Evolutionary conservation across 2,113 vertebrate species (phyloP), one percentile per base, ranked within the genome.

Genomic region (Pachyramphus minor): DNA sequence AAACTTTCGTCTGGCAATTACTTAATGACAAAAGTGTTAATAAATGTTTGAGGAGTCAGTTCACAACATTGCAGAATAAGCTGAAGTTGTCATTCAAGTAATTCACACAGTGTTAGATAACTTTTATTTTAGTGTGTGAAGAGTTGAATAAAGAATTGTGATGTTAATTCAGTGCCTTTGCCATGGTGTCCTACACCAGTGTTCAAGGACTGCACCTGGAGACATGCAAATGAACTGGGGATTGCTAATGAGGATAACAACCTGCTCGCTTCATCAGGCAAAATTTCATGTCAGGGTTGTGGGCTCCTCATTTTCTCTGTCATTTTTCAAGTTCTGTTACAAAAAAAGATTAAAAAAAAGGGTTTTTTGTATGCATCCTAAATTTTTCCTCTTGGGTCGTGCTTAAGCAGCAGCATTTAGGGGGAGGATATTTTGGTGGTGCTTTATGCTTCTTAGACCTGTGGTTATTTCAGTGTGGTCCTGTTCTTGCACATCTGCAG

Each of bases 181-280:
- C 90, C 64, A 20, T n/a, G 53, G 12, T 80, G 74, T 90, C 76
- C 86, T 95, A 74, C 82, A 83, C 64, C 73, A 45, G 6, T 89
- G 42, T 80, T 69, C 78, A 95, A 90, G 91, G 80, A 66, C 82
- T 89, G 94, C 84, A 96, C 91, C 95, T 95, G 81, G 58, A 89
- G 67, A 88, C 39, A 68, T 82, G 92, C 66, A 96, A 95, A 96
- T 94, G 91, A 96, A 78, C 64, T 91, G 93, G n/a, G 9, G 56
- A 4, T 6, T 77, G 64, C 90, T 97, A 95, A 97, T 79, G 83
- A 97, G 78, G 78, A 87, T 62, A 95, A 90, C 79, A 93, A 50
- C 31, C 64, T 92, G 52, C 83, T 97, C 60, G 17, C 84, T 88
- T 72, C 59, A 85, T 58, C 71, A 72, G 81, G 76, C 60, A 37